phyloP scores from a whole-genome alignment of 2,113 vertebrate species.

The Pristiophorus japonicus region DNA sequence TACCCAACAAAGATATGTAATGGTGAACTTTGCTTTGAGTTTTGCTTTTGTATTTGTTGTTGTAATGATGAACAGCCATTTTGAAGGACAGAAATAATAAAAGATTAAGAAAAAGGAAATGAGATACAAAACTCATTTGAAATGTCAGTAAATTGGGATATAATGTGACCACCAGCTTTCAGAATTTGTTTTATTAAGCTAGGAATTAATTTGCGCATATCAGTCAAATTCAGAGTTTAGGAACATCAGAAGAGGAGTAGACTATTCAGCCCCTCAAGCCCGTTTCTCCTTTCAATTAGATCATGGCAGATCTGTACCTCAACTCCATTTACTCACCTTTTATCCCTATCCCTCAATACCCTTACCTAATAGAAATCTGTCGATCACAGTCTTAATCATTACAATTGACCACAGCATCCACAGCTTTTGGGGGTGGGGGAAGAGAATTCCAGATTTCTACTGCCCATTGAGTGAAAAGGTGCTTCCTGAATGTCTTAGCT shows the following conservation, averaged over 20 bases:
- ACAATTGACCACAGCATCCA: neutral
- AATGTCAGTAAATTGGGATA: neutral
- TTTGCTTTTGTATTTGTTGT: too few species aligned
- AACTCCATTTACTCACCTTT: neutral
- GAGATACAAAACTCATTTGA: neutral
- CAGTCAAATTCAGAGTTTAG: neutral
- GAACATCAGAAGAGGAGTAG: neutral
- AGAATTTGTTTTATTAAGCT: neutral
- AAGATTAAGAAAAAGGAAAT: neutral
- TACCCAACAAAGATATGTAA: neutral
- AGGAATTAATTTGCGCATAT: neutral
- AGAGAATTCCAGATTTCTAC: neutral
- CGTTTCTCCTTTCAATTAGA: neutral
- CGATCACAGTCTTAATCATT: neutral
- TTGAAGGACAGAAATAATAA: neutral
- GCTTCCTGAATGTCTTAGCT: neutral
- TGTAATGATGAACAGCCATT: neutral
- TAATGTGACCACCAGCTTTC: neutral
- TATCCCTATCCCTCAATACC: neutral
- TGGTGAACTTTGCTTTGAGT: too few species aligned
- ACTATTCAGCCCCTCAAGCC: neutral
- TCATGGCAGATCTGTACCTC: neutral
- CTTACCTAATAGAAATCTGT: neutral
- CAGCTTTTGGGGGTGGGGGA: neutral
- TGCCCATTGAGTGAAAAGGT: neutral